Percentiles rank a stretch among this genome's conserved stretches.
phyloP scores from a whole-genome alignment of 2,888 invertebrate species.

The Dynastes tityus region DNA sequence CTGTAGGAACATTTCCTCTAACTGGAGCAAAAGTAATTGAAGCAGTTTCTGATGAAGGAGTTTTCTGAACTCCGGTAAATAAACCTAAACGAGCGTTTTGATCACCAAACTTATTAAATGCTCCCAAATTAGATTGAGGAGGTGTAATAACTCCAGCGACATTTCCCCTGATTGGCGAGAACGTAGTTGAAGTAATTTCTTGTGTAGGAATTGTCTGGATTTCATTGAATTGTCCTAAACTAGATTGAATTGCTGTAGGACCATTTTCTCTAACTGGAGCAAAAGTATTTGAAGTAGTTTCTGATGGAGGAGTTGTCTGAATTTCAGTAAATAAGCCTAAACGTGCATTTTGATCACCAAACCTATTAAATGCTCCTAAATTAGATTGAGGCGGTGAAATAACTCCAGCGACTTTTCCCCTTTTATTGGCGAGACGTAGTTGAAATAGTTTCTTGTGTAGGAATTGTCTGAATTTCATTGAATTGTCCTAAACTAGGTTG shows the following conservation, averaged over 20 bases:
- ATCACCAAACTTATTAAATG: conserved; percentile 8
- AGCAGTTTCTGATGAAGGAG: no score
- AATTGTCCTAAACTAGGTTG: no score
- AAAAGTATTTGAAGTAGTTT: no score
- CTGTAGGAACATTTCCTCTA: no score
- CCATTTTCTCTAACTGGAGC: no score
- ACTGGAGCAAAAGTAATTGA: no score
- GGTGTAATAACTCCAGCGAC: no score
- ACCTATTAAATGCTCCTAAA: not conserved
- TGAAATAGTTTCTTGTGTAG: not conserved
- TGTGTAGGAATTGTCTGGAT: conserved; percentile 5
- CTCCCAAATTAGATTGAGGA: not conserved
- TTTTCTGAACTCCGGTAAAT: no score
- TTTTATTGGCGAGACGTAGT: not conserved
- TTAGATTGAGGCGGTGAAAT: not conserved
- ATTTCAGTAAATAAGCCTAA: not conserved
- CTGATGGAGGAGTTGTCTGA: no score
- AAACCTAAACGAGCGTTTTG: not conserved
- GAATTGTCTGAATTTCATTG: not conserved
- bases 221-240: no score
- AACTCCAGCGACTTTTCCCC: not conserved
- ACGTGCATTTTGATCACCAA: conserved; percentile 2
- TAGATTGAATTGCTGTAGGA: no score
- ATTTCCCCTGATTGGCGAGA: not conserved
- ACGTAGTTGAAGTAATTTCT: not conserved